phyloP scores from a whole-genome alignment of 2,797 vertebrate species.

The Sebastes trivittatus region DNA sequence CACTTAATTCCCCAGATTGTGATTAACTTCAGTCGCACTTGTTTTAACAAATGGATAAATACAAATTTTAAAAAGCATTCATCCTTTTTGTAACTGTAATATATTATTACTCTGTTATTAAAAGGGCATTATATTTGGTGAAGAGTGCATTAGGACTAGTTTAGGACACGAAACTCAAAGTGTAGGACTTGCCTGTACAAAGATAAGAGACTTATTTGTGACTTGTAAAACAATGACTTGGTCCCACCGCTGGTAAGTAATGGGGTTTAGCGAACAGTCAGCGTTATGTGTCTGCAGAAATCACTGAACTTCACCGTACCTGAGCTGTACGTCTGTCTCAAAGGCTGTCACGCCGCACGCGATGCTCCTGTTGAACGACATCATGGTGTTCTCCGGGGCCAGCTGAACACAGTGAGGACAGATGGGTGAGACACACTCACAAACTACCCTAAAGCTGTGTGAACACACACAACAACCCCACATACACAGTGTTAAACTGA shows the following conservation, averaged over 20 bases:
- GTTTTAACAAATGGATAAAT: too few relatives aligned
- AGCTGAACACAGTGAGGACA: slow-evolving; percentile 80
- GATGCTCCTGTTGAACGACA: slow-evolving; percentile 89
- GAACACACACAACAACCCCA: slow-evolving; percentile 13
- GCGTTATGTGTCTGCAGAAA: neutral
- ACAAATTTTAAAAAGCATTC: too few relatives aligned
- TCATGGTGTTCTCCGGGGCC: slow-evolving; percentile 96
- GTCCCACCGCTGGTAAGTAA: neutral
- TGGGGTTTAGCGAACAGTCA: neutral
- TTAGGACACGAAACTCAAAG: too few relatives aligned
- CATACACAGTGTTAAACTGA: slow-evolving; percentile 15
- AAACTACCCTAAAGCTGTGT: slow-evolving; percentile 25
- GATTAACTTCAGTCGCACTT: too few relatives aligned
- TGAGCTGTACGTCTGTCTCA: slow-evolving; percentile 94
- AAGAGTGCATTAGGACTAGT: too few relatives aligned
- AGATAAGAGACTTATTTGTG: too few relatives aligned
- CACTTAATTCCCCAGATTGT: too few relatives aligned
- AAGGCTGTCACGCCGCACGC: slow-evolving; percentile 85
- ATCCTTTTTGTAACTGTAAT: too few relatives aligned
- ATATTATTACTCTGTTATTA: too few relatives aligned
- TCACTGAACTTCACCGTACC: slow-evolving; percentile 76
- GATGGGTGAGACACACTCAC: slow-evolving; percentile 38
- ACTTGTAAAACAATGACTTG: too few relatives aligned
- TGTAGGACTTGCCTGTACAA: too few relatives aligned
- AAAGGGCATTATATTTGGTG: too few relatives aligned